Evolutionary conservation across 2,797 vertebrate genomes (phyloP).

Genomic region (Vipera latastei): DNA sequence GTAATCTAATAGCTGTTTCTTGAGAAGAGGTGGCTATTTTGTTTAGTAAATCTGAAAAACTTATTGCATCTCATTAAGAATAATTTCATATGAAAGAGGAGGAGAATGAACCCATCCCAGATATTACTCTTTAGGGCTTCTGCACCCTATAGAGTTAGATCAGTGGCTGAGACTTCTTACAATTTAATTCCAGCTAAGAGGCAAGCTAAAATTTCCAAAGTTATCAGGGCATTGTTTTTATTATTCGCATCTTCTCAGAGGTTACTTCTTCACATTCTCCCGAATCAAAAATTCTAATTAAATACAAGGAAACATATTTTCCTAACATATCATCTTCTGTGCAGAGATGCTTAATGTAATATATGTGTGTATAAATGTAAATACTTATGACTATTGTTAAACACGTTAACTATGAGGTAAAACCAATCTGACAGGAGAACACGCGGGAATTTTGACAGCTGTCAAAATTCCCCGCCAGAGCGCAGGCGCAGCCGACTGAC

Average conservation of each 20-base stretch:
- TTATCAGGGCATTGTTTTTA: constrained; percentile 13
- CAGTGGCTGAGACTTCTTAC: not conserved
- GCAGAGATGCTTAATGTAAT: not conserved
- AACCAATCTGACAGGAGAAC: too few relatives aligned
- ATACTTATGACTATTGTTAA: too few relatives aligned
- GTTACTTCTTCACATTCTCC: not conserved
- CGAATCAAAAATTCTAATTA: constrained; percentile 19
- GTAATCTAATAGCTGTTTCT: constrained; percentile 51
- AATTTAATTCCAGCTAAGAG: constrained; percentile 30
- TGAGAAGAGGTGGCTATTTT: constrained; percentile 44
- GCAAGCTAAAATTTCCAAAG: not conserved
- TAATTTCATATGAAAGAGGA: constrained; percentile 18
- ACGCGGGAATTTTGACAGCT: too few relatives aligned
- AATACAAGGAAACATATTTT: constrained; percentile 10
- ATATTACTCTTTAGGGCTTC: not conserved
- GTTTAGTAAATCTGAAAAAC: constrained; percentile 44
- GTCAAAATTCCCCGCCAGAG: too few relatives aligned
- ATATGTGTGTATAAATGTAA: too few relatives aligned
- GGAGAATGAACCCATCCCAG: constrained; percentile 4
- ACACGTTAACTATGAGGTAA: too few relatives aligned
- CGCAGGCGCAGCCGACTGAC: too few relatives aligned
- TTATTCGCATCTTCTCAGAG: not conserved
- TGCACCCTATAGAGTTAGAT: not conserved
- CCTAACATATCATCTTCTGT: not conserved
- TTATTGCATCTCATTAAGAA: constrained; percentile 44